These are phyloP conservation scores for Hypercompe scribonia DNA, from an alignment of 2,888 invertebrate genomes.

Conservation along the genomic window DNA sequence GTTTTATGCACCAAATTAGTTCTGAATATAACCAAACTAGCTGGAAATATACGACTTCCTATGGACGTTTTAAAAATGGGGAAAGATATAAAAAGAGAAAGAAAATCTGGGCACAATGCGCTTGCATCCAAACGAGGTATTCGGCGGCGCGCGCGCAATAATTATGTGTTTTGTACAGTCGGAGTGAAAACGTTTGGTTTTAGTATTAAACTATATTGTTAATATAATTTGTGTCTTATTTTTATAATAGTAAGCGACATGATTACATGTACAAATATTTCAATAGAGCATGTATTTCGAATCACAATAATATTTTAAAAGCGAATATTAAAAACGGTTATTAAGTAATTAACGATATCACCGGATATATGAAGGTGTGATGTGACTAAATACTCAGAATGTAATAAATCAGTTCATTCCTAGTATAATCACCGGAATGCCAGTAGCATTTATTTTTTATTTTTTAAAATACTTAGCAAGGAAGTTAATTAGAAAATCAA, in stretches of 20 bases:
- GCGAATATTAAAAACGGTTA: neutral
- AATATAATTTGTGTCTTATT: neutral
- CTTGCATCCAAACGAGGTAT: slow-evolving; percentile 74
- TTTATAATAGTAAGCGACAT: neutral
- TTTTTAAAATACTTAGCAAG: neutral
- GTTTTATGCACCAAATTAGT: slow-evolving; percentile 79
- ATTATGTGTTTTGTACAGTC: slow-evolving; percentile 73
- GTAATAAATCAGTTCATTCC: neutral
- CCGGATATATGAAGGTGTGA: neutral
- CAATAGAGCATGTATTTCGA: neutral
- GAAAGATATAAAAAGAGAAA: slow-evolving; percentile 70
- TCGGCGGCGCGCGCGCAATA: slow-evolving; percentile 67
- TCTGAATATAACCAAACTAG: slow-evolving; percentile 67
- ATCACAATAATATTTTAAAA: neutral
- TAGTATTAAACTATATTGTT: neutral
- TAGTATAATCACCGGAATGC: slow-evolving; percentile 2
- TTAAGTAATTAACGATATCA: neutral
- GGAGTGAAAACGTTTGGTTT: slow-evolving; percentile 43
- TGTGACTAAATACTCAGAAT: neutral
- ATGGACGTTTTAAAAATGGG: slow-evolving; percentile 72
- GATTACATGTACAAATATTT: neutral
- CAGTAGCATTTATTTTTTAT: neutral
- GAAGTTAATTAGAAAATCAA: neutral
- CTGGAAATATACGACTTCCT: slow-evolving; percentile 78
- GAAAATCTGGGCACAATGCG: slow-evolving; percentile 74